These are phyloP conservation scores for Digitonthophagus gazella DNA, from an alignment of 2,888 invertebrate species.

Conservation along the genomic window DNA sequence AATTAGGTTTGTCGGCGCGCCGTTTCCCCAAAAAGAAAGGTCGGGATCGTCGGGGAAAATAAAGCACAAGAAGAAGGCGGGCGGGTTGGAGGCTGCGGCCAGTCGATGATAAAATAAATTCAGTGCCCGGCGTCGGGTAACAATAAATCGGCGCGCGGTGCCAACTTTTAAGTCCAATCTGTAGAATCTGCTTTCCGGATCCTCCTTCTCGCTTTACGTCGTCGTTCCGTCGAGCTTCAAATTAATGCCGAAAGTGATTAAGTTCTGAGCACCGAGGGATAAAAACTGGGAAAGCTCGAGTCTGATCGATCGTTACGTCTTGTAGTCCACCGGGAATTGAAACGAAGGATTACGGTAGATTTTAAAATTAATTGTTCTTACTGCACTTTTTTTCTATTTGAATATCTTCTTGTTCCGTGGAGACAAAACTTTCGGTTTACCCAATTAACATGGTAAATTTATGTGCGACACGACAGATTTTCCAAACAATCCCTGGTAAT, in stretches of 20 bases:
- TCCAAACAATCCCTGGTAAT: background rate
- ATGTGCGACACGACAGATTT: background rate
- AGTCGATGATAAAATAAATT: background rate
- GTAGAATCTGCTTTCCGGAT: background rate
- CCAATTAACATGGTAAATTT: background rate
- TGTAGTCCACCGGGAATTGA: background rate
- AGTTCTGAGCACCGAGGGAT: background rate
- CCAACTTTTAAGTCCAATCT: background rate
- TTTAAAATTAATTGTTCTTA: background rate
- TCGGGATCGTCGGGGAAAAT: background rate
- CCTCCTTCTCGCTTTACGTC: background rate
- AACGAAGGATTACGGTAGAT: background rate
- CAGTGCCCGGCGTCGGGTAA: too few relatives aligned
- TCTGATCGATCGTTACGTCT: background rate
- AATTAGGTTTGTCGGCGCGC: background rate
- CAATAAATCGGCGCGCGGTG: background rate
- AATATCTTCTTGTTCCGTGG: background rate
- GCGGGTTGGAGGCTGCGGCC: background rate
- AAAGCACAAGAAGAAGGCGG: background rate
- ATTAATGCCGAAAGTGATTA: conserved; percentile 24
- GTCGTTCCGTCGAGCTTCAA: conserved; percentile 20
- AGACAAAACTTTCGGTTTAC: background rate
- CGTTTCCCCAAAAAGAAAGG: background rate
- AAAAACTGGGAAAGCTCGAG: background rate
- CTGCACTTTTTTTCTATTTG: background rate